Percentiles rank a stretch among this genome's conserved stretches.
Evolutionary conservation across 1,140 invertebrate species (phyloP).

Genomic region (Drosophila subobscura): DNA sequence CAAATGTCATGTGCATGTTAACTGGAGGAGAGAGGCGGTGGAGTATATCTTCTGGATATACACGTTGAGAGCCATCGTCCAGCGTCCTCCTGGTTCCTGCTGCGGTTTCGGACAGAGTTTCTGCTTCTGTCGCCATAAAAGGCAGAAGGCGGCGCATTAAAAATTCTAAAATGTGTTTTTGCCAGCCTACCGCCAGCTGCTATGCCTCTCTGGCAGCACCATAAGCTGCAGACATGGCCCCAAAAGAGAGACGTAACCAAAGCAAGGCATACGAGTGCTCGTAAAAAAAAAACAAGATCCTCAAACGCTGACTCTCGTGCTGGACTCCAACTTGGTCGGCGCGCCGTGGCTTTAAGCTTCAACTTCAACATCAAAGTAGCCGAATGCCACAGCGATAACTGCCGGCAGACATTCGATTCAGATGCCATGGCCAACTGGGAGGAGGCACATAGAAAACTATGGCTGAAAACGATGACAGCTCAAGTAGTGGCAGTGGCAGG

Average conservation of each 20-base stretch:
- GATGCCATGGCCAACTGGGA: slow-evolving; percentile 32
- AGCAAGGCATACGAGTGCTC: neutral
- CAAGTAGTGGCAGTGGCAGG: slow-evolving; percentile 22
- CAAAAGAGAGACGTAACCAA: slow-evolving; percentile 26
- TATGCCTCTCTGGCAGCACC: slow-evolving; percentile 16
- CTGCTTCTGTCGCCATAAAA: slow-evolving; percentile 59
- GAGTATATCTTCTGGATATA: slow-evolving; percentile 56
- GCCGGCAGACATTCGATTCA: slow-evolving; percentile 45
- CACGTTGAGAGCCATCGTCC: slow-evolving; percentile 34
- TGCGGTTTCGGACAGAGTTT: slow-evolving; percentile 46
- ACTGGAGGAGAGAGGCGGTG: slow-evolving; percentile 48
- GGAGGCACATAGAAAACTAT: slow-evolving; percentile 32
- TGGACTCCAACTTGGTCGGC: neutral
- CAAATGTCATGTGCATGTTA: slow-evolving; percentile 83
- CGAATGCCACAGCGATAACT: slow-evolving; percentile 60
- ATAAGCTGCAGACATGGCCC: slow-evolving; percentile 44
- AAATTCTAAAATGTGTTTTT: slow-evolving; percentile 79
- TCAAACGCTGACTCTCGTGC: slow-evolving; percentile 11
- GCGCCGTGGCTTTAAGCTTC: neutral
- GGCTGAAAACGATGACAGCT: slow-evolving; percentile 45
- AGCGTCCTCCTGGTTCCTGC: slow-evolving; percentile 3
- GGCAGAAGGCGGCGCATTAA: slow-evolving; percentile 79
- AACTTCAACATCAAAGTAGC: slow-evolving; percentile 60
- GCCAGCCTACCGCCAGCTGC: slow-evolving; percentile 39
- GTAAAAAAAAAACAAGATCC: too few relatives aligned